phyloP scores from a whole-genome alignment of 2,888 invertebrate species.

The Synanthedon myopaeformis region DNA sequence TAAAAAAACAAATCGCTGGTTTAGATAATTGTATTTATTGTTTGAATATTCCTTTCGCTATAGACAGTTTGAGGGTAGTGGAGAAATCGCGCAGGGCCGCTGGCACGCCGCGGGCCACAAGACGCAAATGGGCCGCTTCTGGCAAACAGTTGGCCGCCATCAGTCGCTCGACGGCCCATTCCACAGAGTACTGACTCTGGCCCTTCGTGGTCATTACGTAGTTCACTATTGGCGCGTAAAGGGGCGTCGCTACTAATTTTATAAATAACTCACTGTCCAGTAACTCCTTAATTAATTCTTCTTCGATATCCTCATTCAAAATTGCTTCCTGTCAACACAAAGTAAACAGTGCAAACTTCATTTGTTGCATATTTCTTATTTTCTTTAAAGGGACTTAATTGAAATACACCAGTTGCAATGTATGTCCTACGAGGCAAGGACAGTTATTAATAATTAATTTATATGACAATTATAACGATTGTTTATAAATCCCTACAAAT shows the following conservation, averaged over 20 bases:
- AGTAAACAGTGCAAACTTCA: neutral
- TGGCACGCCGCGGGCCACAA: slow-evolving; percentile 37
- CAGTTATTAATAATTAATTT: too few species aligned
- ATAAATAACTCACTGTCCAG: slow-evolving; percentile 45
- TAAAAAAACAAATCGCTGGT: too few species aligned
- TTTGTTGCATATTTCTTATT: too few species aligned
- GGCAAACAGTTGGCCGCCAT: slow-evolving; percentile 33
- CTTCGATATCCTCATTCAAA: slow-evolving; percentile 32
- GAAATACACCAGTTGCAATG: too few species aligned
- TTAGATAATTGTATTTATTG: too few species aligned
- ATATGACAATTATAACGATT: too few species aligned
- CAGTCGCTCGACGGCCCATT: slow-evolving; percentile 41
- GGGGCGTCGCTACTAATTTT: slow-evolving; percentile 38
- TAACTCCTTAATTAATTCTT: slow-evolving; percentile 42
- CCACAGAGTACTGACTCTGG: slow-evolving; percentile 21
- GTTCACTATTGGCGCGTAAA: slow-evolving; percentile 37
- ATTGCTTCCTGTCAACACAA: slow-evolving; percentile 32
- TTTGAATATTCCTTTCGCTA: too few species aligned
- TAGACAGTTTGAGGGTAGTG: too few species aligned
- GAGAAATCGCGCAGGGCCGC: slow-evolving; percentile 24
- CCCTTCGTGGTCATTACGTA: slow-evolving; percentile 32
- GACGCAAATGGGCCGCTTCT: slow-evolving; percentile 50
- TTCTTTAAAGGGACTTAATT: too few species aligned
- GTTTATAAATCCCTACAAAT: too few species aligned
- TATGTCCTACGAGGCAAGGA: too few species aligned